These are phyloP conservation scores for Anguilla marmorata DNA, from an alignment of 2,797 vertebrate species.

Conservation along the genomic window DNA sequence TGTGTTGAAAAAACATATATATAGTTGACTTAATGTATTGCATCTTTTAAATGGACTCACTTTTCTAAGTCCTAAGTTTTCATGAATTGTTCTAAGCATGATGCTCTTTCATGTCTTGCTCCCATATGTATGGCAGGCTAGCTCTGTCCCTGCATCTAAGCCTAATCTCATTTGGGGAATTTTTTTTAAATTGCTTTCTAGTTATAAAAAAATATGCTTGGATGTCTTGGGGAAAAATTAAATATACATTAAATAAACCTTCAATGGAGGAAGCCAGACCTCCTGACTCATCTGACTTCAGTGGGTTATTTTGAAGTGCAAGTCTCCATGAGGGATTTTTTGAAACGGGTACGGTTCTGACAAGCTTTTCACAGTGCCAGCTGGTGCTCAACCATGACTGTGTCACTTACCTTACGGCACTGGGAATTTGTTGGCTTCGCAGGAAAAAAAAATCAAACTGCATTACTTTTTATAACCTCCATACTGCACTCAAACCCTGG, in stretches of 20 bases:
- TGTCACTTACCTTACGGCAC: conserved; percentile 13
- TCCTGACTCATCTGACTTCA: not conserved
- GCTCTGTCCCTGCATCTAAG: too few relatives aligned
- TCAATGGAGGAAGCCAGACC: not conserved
- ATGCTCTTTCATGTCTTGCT: too few relatives aligned
- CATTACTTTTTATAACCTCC: not conserved
- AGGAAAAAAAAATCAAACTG: not conserved
- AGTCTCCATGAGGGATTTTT: conserved; percentile 1
- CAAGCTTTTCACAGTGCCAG: conserved; percentile 18
- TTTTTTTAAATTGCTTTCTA: not conserved
- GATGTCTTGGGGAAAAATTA: not conserved
- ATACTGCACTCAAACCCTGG: not conserved
- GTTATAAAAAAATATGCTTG: not conserved
- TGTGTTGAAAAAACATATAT: too few relatives aligned
- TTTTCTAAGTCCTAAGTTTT: too few relatives aligned
- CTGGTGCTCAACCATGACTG: not conserved
- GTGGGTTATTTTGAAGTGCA: not conserved
- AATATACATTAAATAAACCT: not conserved
- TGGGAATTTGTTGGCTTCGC: conserved; percentile 9
- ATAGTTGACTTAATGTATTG: too few relatives aligned
- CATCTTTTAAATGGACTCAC: too few relatives aligned
- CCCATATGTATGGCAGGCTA: too few relatives aligned
- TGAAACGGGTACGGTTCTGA: conserved; percentile 1
- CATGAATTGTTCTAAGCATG: too few relatives aligned
- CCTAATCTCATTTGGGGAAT: too few relatives aligned